Percentiles rank a stretch among this genome's conserved stretches.
Conservation (phyloP, 2,113 vertebrate species). For the Shinisaurus crocodilurus region DNA sequence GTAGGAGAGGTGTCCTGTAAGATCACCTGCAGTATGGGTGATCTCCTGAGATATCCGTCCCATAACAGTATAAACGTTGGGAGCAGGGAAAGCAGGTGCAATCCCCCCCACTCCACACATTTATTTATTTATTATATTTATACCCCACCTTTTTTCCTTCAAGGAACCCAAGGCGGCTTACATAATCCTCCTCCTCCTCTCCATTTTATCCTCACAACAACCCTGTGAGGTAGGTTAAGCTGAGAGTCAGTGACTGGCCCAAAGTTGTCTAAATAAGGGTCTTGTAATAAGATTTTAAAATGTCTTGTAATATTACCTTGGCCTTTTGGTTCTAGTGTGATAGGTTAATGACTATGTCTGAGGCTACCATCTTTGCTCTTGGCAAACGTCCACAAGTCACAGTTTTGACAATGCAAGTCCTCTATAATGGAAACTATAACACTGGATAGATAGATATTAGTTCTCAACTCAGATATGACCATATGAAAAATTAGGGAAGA, state of each 20-base stretch:
- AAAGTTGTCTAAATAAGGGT: background rate
- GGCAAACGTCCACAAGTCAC: background rate
- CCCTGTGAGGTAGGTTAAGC: no score
- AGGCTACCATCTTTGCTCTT: background rate
- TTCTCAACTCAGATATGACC: background rate
- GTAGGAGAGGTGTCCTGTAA: no score
- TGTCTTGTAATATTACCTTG: background rate
- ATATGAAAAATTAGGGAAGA: background rate
- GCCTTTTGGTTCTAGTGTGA: background rate
- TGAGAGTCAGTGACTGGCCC: no score
- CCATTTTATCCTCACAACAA: no score
- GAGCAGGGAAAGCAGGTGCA: background rate
- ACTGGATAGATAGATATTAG: background rate
- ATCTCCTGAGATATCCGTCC: background rate
- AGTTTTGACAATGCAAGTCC: background rate
- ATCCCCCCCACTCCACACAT: background rate
- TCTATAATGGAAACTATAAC: background rate
- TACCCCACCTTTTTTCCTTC: no score
- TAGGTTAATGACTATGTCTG: background rate
- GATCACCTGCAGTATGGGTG: no score
- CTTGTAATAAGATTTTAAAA: background rate
- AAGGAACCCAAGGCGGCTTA: no score
- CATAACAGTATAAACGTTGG: background rate
- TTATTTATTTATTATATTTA: no score
- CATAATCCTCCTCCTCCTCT: no score